A percentile compares a stretch with the other conserved stretches of the same genome.
Conservation (phyloP, 37 sponge, comb jelly and placozoan genomes). For the Ephydatia muelleri region DNA sequence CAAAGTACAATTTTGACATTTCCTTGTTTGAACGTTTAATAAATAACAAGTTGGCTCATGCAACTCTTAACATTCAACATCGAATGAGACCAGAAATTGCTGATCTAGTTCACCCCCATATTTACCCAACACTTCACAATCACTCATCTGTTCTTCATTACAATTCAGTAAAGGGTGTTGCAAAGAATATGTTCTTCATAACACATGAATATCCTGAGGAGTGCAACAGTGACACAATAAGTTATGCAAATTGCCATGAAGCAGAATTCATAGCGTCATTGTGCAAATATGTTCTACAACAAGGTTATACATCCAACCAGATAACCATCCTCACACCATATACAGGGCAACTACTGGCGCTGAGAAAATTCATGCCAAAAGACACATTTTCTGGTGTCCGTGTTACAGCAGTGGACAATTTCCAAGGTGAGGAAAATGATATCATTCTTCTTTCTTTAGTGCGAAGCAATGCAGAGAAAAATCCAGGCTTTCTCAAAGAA, state of each 20-base stretch:
- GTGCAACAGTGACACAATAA: slow-evolving; percentile 34
- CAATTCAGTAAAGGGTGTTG: slow-evolving; percentile 60
- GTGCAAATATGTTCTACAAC: slow-evolving; percentile 69
- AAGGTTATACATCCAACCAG: slow-evolving; percentile 62
- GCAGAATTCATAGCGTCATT: slow-evolving; percentile 69
- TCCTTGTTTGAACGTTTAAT: slow-evolving; percentile 90
- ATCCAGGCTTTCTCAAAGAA: slow-evolving; percentile 82
- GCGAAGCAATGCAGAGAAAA: slow-evolving; percentile 65
- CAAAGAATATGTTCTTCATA: slow-evolving; percentile 68
- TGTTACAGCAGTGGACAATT: slow-evolving; percentile 81
- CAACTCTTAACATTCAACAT: slow-evolving; percentile 80
- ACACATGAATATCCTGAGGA: slow-evolving; percentile 49
- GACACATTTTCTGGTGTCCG: slow-evolving; percentile 63
- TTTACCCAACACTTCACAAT: slow-evolving; percentile 66
- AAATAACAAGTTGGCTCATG: slow-evolving; percentile 66
- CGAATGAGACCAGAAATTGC: slow-evolving; percentile 93
- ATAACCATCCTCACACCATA: slow-evolving; percentile 90
- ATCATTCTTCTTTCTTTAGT: slow-evolving; percentile 87
- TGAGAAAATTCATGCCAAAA: slow-evolving; percentile 49
- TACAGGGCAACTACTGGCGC: slow-evolving; percentile 73
- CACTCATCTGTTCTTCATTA: slow-evolving; percentile 57
- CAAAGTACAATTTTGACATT: slow-evolving; percentile 79
- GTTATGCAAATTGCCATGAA: slow-evolving; percentile 79
- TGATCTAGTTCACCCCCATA: slow-evolving; percentile 55
- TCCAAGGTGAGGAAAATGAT: slow-evolving; percentile 98